Conservation (phyloP, 2,113 vertebrate genomes). For the Speoplatyrhinus poulsoni region DNA sequence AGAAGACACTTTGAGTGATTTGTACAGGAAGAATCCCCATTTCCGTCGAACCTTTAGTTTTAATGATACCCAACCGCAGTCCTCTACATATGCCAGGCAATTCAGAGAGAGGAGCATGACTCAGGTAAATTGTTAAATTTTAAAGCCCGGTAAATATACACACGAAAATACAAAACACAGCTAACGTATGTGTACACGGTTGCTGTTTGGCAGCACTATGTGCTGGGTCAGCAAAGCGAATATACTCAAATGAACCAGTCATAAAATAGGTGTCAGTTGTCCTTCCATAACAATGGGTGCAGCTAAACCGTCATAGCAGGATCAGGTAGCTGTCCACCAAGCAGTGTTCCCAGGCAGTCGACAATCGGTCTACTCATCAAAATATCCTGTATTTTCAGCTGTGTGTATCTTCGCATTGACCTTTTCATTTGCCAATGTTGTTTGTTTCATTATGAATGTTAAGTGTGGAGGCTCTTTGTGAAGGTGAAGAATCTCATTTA, state of each 20-base stretch:
- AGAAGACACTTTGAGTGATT: conserved; percentile 24
- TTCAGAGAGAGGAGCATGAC: conserved; percentile 94
- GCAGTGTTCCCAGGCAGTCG: no score
- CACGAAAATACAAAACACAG: not conserved
- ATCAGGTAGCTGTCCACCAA: no score
- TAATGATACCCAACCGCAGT: conserved; percentile 82
- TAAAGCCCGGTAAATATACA: not conserved
- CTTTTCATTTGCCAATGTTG: not conserved
- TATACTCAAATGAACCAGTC: no score
- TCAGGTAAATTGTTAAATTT: conserved; percentile 51
- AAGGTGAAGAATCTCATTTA: not conserved
- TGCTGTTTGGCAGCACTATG: no score
- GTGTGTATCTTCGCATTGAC: not conserved
- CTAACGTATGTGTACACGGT: no score
- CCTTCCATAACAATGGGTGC: no score
- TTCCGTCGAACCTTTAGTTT: conserved; percentile 93
- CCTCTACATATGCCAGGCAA: conserved; percentile 73
- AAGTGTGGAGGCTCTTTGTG: not conserved
- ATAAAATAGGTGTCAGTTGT: no score
- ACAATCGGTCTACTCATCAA: no score
- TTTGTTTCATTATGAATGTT: not conserved
- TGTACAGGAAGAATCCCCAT: conserved; percentile 74
- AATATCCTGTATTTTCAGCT: no score
- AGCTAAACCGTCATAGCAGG: no score
- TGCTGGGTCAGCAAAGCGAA: no score